phyloP scores from a whole-genome alignment of 2,888 invertebrate species.

The Lithophane ornitopus region DNA sequence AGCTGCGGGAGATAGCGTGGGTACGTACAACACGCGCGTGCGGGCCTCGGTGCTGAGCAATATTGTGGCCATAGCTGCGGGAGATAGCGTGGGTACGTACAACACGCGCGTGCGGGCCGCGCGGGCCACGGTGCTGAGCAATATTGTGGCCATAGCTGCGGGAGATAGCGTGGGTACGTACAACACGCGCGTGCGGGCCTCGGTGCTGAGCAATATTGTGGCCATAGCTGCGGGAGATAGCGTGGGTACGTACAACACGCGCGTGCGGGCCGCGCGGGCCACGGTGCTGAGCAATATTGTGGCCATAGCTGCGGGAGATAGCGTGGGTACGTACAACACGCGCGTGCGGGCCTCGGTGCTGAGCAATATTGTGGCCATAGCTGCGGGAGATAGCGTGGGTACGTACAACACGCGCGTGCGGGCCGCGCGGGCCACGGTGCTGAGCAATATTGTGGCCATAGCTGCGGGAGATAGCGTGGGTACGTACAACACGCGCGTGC shows the following conservation, averaged over 20 bases:
- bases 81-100: no score
- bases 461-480: slow-evolving; percentile 96
- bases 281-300: slow-evolving; percentile 98
- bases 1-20: no score
- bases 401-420: slow-evolving; percentile 91
- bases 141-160: no score
- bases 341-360: slow-evolving; percentile 97
- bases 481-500: slow-evolving; percentile 1
- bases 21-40: no score
- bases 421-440: slow-evolving; percentile 98
- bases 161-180: no score
- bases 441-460: slow-evolving; percentile 98
- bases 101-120: no score
- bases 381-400: slow-evolving; percentile 95
- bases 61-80: no score
- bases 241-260: slow-evolving; percentile 75
- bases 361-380: slow-evolving; percentile 98
- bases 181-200: no score
- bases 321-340: slow-evolving; percentile 78
- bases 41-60: no score
- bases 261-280: slow-evolving; percentile 97
- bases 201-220: no score
- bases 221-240: slow-evolving; percentile 72
- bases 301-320: slow-evolving; percentile 98
- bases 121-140: no score